Base-by-base conservation (phyloP, 1,140 invertebrate species). In the Kradibia gibbosae region DNA sequence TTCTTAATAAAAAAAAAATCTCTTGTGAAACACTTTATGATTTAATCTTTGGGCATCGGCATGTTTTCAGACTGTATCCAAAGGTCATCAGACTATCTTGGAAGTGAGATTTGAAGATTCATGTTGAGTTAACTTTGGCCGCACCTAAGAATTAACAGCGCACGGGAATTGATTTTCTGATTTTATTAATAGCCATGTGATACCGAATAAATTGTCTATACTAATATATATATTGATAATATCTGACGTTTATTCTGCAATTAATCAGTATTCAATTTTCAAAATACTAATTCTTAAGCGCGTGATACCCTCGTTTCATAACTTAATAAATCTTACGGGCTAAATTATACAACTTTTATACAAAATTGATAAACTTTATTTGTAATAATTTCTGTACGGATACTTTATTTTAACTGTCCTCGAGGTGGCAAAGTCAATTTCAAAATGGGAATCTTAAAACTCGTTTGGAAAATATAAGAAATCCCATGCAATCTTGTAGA, bases 31-130 rank as follows among this genome's bases (percentile, higher is more conserved):
- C 36, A 62, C 55, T 62, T 78, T 28, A 50, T 28, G 75, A 82
- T 82, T 50, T 73, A 62, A 82, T 82, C 74, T 78, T 36, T 48
- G n/a, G 55, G 50, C 75, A 70, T 82, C 67, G 78, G 42, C 74
- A 42, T 77, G 80, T 81, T 65, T 81, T 81, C 77, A 81, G 72
- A 17, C 36, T 36, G n/a, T 72, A 76, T 77, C 48, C 36, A 39
- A 72, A 74, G 31, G 50, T 71, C 73, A 72, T 75, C 79, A 42
- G 72, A 55, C 79, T 72, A 48, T 80, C 39, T 73, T 70, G 39
- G 60, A 77, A 48, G 74, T 28, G 20, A 71, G 50, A 60, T 77
- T 57, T 25, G n/a, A 77, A 82, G 80, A 82, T 82, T 77, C 80
- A 34, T 62, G 50, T 42, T 76, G 36, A 15, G 72, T 75, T 48